Percentiles rank a stretch among this genome's conserved stretches.
phyloP scores from a whole-genome alignment of 2,888 invertebrate genomes.

The Leucania comma region DNA sequence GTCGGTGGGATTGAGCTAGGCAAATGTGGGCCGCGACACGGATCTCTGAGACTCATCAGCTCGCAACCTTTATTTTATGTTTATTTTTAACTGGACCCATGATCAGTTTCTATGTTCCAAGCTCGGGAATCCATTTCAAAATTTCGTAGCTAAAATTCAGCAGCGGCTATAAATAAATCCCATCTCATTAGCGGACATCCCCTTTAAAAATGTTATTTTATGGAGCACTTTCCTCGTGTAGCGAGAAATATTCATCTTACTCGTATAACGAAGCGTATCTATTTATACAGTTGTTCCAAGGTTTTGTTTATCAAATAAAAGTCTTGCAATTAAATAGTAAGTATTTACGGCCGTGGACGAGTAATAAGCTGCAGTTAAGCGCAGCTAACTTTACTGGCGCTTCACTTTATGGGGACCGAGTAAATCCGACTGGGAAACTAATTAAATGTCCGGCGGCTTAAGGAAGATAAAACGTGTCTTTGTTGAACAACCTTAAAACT shows the following conservation, averaged over 20 bases:
- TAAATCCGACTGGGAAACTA: constrained; percentile 75
- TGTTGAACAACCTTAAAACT: constrained; percentile 63
- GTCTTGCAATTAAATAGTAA: constrained; percentile 37
- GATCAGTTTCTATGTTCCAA: constrained; percentile 15
- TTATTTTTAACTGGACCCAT: constrained; percentile 63
- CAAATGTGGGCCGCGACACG: constrained; percentile 85
- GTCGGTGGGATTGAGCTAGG: constrained; percentile 82
- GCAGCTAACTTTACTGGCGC: constrained; percentile 48
- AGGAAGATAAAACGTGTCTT: constrained; percentile 66
- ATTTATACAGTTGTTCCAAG: constrained; percentile 4
- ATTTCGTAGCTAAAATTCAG: constrained; percentile 7
- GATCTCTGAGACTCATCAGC: constrained; percentile 76
- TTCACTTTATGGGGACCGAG: constrained; percentile 59
- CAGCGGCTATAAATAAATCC: constrained; percentile 24
- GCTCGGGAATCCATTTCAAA: constrained; percentile 20
- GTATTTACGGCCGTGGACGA: constrained; percentile 28
- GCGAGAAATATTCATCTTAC: constrained; percentile 1
- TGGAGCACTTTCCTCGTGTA: constrained; percentile 5
- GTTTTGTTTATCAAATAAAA: constrained; percentile 30
- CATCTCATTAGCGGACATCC: constrained; percentile 17
- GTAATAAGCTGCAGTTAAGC: constrained; percentile 47
- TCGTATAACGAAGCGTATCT: background rate
- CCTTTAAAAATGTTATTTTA: constrained; percentile 28
- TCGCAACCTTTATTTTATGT: constrained; percentile 66
- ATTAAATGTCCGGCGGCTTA: constrained; percentile 74